Evolutionary conservation across 2,113 vertebrate genomes (phyloP), one percentile per base, ranked within the genome.

Genomic region (Asarcornis scutulata): DNA sequence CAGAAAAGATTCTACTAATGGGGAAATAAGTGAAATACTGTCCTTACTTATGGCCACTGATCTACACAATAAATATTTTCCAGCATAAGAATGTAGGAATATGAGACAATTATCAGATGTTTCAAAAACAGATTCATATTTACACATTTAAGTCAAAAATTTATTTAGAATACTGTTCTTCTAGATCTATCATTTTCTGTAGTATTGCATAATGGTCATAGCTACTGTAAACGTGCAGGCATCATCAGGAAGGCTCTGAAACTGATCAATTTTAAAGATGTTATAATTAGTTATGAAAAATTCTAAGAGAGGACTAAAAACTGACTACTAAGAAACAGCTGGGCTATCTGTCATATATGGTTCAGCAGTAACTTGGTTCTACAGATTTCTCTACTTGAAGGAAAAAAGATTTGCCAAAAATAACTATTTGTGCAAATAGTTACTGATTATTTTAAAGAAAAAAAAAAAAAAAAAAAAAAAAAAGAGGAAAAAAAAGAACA

Each of bases 241-340:
- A 66, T 71, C 78, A 91, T 85, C 75, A 85, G 56, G 56, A 62
- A 85, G 60, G 63, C 59, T 91, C 60, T 79, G 46, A 88, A 86
- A 86, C 66, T 72, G 55, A 75, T 78, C 48, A 77, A 27, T 68
- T 88, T 78, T 59, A 76, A 89, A 86, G 56, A 56, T 72, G 86
- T 94, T 89, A 79, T 80, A 93, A 88, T 93, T 79, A 91, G 72
- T 71, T 94, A 58, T 93, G 72, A 96, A 91, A 77, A 36, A 72
- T 76, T 76, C 32, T 63, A 75, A 83, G 36, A 93, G 68, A 50
- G 81, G 88, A 91, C 88, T 94, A 60, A 81, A 88, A 88, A 44
- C 53, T 78, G 64, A 63, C 71, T 92, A 58, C 40, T 1, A 5
- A 73, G 50, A 72, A 96, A 80, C 72, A 94, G 76, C 76, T 93